Conservation (phyloP, 2,113 vertebrate species). For the Clarias macrocephalus region DNA sequence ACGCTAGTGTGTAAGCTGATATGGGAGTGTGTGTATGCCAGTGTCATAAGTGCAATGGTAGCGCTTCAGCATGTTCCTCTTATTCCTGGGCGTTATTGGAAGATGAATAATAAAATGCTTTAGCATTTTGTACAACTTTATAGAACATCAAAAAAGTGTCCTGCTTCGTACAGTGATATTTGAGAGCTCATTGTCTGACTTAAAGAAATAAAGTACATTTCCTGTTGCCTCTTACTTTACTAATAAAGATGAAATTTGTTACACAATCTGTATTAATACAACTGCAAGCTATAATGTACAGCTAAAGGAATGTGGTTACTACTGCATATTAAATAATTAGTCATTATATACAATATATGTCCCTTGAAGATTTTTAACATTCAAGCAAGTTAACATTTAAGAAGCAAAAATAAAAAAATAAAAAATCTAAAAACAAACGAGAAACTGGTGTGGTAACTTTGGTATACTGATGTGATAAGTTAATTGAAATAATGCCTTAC, state of each 20-base stretch:
- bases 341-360: background rate
- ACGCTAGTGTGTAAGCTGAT: conserved; percentile 64
- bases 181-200: background rate
- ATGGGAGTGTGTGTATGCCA: conserved; percentile 34
- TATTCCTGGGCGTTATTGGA: conserved; percentile 16
- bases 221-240: background rate
- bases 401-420: background rate
- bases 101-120: background rate
- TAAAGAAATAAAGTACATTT: background rate
- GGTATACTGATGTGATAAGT: background rate
- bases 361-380: background rate
- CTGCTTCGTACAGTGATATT: background rate
- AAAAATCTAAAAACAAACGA: background rate
- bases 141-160: background rate
- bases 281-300: background rate
- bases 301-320: background rate
- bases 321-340: background rate
- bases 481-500: background rate
- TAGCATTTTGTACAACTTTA: background rate
- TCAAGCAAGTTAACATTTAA: background rate
- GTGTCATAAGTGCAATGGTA: conserved; percentile 42
- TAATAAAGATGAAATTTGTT: background rate
- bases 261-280: background rate
- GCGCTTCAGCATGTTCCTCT: conserved; percentile 31
- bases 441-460: background rate